A percentile compares a stretch with the other conserved stretches of the same genome.
Conservation (phyloP, 2,113 vertebrate genomes). For the Phainopepla nitens region DNA sequence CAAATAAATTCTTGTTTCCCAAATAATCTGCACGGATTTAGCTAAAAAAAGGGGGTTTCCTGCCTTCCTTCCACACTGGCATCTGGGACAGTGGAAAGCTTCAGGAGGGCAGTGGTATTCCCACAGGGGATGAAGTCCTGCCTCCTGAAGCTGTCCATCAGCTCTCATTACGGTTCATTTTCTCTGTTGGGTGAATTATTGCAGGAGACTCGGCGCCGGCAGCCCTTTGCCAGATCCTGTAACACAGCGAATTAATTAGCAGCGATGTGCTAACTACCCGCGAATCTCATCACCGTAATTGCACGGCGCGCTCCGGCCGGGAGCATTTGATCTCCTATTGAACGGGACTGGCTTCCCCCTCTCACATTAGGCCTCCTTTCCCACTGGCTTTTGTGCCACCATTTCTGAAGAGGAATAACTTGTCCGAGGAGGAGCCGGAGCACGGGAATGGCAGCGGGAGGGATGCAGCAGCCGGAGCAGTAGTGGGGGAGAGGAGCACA, state of each 20-base stretch:
- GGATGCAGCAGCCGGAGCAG: not conserved
- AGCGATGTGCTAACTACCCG: not conserved
- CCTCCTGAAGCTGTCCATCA: not conserved
- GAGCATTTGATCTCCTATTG: not conserved
- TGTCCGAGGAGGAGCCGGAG: not conserved
- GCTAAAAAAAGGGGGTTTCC: not conserved
- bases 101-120: rapidly evolving
- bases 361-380: not conserved
- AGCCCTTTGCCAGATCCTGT: not conserved
- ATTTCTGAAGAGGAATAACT: not conserved
- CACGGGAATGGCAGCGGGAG: rapidly evolving
- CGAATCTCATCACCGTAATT: not conserved
- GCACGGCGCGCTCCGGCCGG: not conserved
- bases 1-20: not conserved
- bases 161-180: not conserved
- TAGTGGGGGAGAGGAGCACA: rapidly evolving
- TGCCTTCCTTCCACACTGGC: not conserved
- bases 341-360: not conserved
- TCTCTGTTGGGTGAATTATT: not conserved
- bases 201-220: not conserved
- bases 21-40: not conserved
- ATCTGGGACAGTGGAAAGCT: rapidly evolving
- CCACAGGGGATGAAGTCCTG: not conserved
- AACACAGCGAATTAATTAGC: constrained; percentile 17
- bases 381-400: not conserved